Evolutionary conservation across 1,140 invertebrate species (phyloP).

Genomic region (Vanessa tameamea): DNA sequence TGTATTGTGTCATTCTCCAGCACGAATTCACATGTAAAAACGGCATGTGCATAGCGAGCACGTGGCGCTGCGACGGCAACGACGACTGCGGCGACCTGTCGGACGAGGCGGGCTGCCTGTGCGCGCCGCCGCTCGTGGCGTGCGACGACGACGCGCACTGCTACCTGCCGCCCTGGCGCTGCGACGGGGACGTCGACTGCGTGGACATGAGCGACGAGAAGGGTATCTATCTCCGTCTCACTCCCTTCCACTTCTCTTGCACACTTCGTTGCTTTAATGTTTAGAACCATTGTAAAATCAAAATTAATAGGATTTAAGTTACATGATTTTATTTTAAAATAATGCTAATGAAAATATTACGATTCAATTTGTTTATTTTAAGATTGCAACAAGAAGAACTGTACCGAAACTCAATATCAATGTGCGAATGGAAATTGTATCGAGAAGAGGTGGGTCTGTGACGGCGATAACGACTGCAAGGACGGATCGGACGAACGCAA

Average conservation of each 20-base stretch:
- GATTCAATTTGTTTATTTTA: slow-evolving; percentile 7
- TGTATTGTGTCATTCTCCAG: slow-evolving; percentile 41
- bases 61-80: slow-evolving; percentile 93
- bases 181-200: slow-evolving; percentile 87
- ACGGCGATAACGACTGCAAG: slow-evolving; percentile 83
- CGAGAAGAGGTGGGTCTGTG: slow-evolving; percentile 84
- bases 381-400: slow-evolving; percentile 73
- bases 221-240: slow-evolving; percentile 37
- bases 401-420: slow-evolving; percentile 61
- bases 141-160: slow-evolving; percentile 86
- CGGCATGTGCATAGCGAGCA: slow-evolving; percentile 84
- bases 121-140: slow-evolving; percentile 83
- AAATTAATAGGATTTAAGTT: too few species aligned
- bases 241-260: too few species aligned
- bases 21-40: slow-evolving; percentile 85
- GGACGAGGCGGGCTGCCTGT: slow-evolving; percentile 94
- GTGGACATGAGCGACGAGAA: slow-evolving; percentile 82
- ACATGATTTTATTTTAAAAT: too few species aligned
- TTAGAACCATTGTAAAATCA: too few species aligned
- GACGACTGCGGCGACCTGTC: slow-evolving; percentile 94
- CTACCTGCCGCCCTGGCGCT: slow-evolving; percentile 81
- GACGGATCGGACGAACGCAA: slow-evolving; percentile 87
- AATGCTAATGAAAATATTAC: background rate
- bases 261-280: too few species aligned
- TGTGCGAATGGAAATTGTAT: slow-evolving; percentile 74